phyloP scores from a whole-genome alignment of 64 coral and sea anemone species.

The Actinia tenebrosa region DNA sequence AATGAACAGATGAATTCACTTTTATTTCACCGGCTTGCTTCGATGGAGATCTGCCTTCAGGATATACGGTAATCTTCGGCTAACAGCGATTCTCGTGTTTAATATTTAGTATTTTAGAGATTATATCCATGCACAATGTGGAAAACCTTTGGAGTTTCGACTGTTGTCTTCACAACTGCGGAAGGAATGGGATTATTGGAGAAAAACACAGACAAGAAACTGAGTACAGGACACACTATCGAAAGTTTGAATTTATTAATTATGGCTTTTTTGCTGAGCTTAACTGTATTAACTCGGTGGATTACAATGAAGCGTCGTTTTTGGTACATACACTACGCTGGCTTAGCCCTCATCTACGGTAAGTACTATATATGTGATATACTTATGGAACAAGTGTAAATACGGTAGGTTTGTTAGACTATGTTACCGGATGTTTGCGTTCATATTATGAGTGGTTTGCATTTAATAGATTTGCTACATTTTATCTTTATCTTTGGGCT shows the following conservation, averaged over 20 bases:
- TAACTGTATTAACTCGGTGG: constrained; percentile 40
- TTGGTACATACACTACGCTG: constrained; percentile 48
- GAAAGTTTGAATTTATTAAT: constrained; percentile 37
- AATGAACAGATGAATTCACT: not conserved
- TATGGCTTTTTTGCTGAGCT: constrained; percentile 13
- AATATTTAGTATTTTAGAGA: not conserved
- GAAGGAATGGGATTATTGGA: not conserved
- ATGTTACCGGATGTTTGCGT: too few relatives aligned
- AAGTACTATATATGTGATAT: not conserved
- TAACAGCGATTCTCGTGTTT: too few relatives aligned
- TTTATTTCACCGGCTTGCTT: not conserved
- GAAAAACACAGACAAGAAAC: not conserved
- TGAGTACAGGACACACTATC: constrained; percentile 14
- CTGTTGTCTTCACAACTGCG: not conserved
- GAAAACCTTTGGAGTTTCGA: not conserved
- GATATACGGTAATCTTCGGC: not conserved
- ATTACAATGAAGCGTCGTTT: constrained; percentile 11
- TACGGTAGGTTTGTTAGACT: too few relatives aligned
- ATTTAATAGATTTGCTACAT: too few relatives aligned
- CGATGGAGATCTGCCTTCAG: not conserved
- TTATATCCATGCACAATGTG: not conserved
- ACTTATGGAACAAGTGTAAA: too few relatives aligned
- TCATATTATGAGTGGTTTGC: too few relatives aligned
- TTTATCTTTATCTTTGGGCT: too few relatives aligned
- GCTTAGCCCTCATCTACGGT: constrained; percentile 43